Percentiles rank a stretch among this genome's conserved stretches.
Evolutionary conservation across 2,113 vertebrate species (phyloP).

Genomic region (Tychaedon coryphoeus): DNA sequence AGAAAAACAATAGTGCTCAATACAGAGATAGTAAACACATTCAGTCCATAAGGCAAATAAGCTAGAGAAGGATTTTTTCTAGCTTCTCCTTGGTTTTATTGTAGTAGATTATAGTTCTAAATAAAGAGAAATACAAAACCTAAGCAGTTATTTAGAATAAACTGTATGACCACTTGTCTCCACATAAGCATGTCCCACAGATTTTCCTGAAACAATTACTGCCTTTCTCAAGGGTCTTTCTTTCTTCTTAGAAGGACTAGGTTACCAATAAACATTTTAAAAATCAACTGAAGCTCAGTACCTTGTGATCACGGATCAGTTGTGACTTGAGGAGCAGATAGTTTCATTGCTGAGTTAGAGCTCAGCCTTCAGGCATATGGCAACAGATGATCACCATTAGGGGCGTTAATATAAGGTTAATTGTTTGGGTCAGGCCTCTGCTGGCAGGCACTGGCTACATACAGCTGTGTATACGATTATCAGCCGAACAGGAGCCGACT

Average conservation of each 20-base stretch:
- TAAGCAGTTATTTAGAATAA: not conserved
- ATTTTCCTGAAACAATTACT: not conserved
- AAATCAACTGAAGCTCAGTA: not conserved
- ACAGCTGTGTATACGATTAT: constrained; percentile 50
- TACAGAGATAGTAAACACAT: not conserved
- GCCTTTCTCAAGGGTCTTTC: not conserved
- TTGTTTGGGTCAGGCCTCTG: constrained; percentile 54
- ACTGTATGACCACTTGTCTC: not conserved
- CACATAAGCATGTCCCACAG: not conserved
- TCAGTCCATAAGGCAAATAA: not conserved
- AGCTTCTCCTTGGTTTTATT: not conserved
- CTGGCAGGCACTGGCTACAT: constrained; percentile 41
- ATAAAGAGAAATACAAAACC: not conserved
- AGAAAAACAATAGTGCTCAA: not conserved
- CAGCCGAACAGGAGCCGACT: constrained; percentile 32
- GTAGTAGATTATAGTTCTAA: not conserved
- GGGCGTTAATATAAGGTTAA: constrained; percentile 62
- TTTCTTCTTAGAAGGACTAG: not conserved
- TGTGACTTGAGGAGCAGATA: not conserved
- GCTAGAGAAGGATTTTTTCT: not conserved
- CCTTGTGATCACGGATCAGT: not conserved
- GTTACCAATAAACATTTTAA: not conserved
- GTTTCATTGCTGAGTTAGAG: not conserved
- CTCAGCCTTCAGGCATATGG: constrained; percentile 27
- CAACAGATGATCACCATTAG: constrained; percentile 61